Base-by-base conservation (phyloP, 1,140 invertebrate genomes). In the Cyphomyrmex costatus region DNA sequence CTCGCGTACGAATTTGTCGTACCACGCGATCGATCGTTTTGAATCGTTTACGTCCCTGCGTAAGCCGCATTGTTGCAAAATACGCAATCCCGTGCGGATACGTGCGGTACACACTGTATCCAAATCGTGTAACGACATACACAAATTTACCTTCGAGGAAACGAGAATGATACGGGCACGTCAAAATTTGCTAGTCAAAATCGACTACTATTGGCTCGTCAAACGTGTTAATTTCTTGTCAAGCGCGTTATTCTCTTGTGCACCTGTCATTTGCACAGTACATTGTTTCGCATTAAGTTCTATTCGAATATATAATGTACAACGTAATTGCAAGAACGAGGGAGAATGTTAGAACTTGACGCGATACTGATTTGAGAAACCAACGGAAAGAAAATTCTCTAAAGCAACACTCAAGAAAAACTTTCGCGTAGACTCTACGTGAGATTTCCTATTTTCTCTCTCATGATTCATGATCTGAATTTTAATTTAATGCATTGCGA, bases 191-290 rank as follows among this genome's bases (percentile, higher is more conserved):
- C 58, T 70, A 86, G n/a, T n/a, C n/a, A 89, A 61, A 76, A 74
- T 68, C 68, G n/a, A 56, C 65, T 73, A 74, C 58, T 86, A 60
- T 89, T 83, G 78, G 78, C 85, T 51, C 73, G 89, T 90, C 88
- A 86, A 90, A 90, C 63, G 76, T 61, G 24, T 16, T 83, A 90
- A 90, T 90, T 90, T 90, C 88, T 90, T 76, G 70, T 42, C 42
- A 33, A 63, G 89, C 79, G 89, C 79, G 63, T 89, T 89, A 86
- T 85, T 80, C 78, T 66, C 76, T n/a, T n/a, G 82, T 51, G 82
- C 65, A 78, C 88, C 71, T 68, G 49, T 74, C 80, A 90, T 88
- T 90, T 85, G 70, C 86, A 87, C 83, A 83, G 77, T 42, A 86
- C 84, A 78, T 90, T 86, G 82, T 85, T 61, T 73, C 79, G 76